Percentiles rank a stretch among this genome's conserved stretches.
These are phyloP conservation scores for Armadillidium nasatum DNA, from an alignment of 1,140 invertebrate genomes.

Conservation along the genomic window DNA sequence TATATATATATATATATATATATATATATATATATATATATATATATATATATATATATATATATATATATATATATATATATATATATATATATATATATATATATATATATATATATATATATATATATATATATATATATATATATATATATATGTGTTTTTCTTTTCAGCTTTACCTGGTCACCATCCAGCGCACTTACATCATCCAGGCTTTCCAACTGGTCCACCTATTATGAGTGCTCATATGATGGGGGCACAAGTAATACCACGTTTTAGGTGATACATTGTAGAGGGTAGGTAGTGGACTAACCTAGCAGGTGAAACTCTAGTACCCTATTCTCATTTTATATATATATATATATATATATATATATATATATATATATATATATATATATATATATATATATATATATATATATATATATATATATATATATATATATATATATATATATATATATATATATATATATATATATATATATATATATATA, in stretches of 20 bases:
- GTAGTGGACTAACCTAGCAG: not conserved
- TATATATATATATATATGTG: too few species aligned
- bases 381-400: constrained; percentile 4
- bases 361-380: constrained; percentile 1
- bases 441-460: not conserved
- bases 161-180: not conserved
- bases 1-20: too few species aligned
- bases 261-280: not conserved
- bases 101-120: too few species aligned
- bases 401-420: not conserved
- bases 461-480: not conserved
- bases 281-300: not conserved
- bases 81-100: too few species aligned
- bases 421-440: not conserved
- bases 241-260: not conserved
- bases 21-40: too few species aligned
- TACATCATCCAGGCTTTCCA: not conserved
- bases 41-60: too few species aligned
- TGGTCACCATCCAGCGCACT: not conserved
- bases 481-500: not conserved
- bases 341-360: not conserved
- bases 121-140: too few species aligned
- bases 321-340: not conserved
- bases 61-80: too few species aligned
- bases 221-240: not conserved